These are phyloP conservation scores for Brachypodius melanocephalos DNA, from an alignment of 2,113 vertebrate species.

Conservation along the genomic window DNA sequence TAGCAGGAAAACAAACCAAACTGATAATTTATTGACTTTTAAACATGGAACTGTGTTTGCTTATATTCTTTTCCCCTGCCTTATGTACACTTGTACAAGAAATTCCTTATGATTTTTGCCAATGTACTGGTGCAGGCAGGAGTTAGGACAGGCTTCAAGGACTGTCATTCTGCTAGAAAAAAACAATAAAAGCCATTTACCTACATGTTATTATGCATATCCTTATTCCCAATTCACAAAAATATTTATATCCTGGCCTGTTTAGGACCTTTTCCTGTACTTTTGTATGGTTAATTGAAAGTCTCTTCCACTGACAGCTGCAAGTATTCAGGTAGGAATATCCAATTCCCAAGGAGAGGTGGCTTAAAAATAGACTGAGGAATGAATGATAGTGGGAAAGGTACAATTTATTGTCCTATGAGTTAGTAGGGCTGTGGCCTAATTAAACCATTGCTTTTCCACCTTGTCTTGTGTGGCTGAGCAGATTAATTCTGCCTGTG, in stretches of 20 bases:
- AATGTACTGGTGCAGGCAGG: neutral
- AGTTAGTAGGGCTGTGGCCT: neutral
- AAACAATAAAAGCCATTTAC: neutral
- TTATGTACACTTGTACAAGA: neutral
- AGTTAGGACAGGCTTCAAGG: neutral
- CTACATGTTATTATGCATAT: neutral
- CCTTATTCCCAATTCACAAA: neutral
- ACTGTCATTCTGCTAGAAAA: neutral
- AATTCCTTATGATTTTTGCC: neutral
- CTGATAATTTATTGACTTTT: neutral
- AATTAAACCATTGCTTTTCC: neutral
- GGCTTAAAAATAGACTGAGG: neutral
- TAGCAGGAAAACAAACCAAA: neutral
- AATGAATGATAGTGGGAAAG: neutral
- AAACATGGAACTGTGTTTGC: neutral
- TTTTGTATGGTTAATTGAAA: neutral
- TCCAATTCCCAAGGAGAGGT: neutral
- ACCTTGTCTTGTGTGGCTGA: neutral
- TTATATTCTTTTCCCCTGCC: neutral
- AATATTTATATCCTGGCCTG: neutral
- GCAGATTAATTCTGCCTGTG: neutral
- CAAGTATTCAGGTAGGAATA: neutral
- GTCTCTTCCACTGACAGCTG: neutral
- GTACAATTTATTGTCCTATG: neutral
- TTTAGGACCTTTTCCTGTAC: neutral